Percentiles rank a stretch among this genome's conserved stretches.
Conservation (phyloP, 2,797 vertebrate genomes). For the Chelon auratus region DNA sequence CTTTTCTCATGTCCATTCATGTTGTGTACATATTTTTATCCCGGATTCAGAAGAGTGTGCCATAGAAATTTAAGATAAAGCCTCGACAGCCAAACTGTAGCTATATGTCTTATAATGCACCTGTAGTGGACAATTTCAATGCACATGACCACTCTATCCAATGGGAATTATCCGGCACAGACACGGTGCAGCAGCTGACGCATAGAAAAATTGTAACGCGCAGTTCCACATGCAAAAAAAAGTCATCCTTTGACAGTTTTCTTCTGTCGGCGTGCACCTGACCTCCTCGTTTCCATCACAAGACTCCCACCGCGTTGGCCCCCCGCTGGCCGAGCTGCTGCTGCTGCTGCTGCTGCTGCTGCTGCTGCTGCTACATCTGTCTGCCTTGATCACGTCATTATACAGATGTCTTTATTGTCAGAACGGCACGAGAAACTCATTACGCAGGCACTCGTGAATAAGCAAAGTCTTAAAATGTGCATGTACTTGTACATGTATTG, state of each 20-base stretch:
- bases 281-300: conserved; percentile 16
- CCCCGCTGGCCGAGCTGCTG: conserved; percentile 26
- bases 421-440: not conserved
- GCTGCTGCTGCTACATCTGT: conserved; percentile 34
- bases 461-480: not conserved
- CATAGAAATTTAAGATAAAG: too few species aligned
- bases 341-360: conserved; percentile 32
- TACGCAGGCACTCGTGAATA: not conserved
- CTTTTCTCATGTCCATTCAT: too few species aligned
- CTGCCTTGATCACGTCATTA: conserved; percentile 12
- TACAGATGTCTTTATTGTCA: conserved; percentile 27
- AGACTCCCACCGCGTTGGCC: conserved; percentile 7
- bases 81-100: not conserved
- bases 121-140: not conserved
- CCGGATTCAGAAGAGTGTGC: too few species aligned
- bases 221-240: not conserved
- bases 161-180: too few species aligned
- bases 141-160: too few species aligned
- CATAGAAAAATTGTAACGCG: not conserved
- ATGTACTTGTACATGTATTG: not conserved
- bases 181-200: not conserved
- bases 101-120: not conserved
- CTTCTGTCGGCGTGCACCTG: not conserved
- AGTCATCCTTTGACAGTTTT: not conserved
- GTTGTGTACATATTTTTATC: too few species aligned